Conservation (phyloP, 53 echinoderm and acorn worm genomes). For the Astropecten irregularis region DNA sequence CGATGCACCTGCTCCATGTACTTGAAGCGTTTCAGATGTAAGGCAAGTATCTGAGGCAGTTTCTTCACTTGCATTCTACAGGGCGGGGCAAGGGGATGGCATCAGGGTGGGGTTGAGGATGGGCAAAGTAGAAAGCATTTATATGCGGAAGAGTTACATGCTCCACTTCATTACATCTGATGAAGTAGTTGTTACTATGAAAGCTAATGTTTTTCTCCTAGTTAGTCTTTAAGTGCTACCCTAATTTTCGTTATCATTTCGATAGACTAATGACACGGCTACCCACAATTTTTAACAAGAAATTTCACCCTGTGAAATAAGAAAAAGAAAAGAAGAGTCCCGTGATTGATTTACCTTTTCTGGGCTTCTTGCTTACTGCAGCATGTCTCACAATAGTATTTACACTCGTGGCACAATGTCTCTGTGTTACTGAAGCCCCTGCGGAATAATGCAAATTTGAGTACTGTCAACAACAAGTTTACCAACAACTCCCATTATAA, state of each 20-base stretch:
- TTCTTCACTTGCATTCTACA: conserved; percentile 99
- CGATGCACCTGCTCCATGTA: conserved; percentile 98
- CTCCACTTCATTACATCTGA: no score
- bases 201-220: no score
- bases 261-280: no score
- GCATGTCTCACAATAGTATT: conserved; percentile 99
- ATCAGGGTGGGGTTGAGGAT: neutral
- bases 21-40: conserved; percentile 97
- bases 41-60: conserved; percentile 87
- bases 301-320: no score
- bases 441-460: conserved; percentile 12
- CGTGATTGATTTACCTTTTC: conserved; percentile 94
- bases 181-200: no score
- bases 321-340: no score
- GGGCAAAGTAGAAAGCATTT: neutral
- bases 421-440: conserved; percentile 99
- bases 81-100: conserved; percentile 3
- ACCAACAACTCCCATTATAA: no score
- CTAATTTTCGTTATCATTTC: no score
- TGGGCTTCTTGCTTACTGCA: conserved; percentile 99
- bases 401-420: conserved; percentile 96
- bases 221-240: no score
- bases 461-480: no score
- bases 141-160: no score
- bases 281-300: no score